Conservation (phyloP, 2,113 vertebrate genomes). For the Oryctolagus cuniculus region DNA sequence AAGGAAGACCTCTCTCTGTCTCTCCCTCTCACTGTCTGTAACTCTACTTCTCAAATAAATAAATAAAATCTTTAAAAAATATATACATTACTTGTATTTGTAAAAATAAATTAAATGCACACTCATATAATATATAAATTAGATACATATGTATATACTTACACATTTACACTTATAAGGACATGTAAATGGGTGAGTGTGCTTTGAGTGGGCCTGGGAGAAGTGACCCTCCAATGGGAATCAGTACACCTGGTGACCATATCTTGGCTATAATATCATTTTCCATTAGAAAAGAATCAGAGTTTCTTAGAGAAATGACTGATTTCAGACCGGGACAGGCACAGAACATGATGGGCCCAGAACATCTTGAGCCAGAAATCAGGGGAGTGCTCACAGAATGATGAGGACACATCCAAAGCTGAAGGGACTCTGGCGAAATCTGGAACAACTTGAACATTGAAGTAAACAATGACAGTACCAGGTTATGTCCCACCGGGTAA, state of each 20-base stretch:
- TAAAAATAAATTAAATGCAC: neutral
- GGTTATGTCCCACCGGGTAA: neutral
- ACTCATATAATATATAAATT: neutral
- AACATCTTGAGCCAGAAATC: slow-evolving; percentile 76
- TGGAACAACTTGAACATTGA: slow-evolving; percentile 44
- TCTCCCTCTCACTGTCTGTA: no score
- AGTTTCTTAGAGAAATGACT: slow-evolving; percentile 68
- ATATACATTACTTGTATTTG: neutral
- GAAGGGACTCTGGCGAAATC: slow-evolving; percentile 25
- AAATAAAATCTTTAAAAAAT: no score
- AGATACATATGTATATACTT: neutral
- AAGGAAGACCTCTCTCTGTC: no score
- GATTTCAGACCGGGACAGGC: slow-evolving; percentile 61
- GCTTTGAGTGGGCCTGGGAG: neutral
- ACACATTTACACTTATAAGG: neutral
- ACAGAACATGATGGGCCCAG: slow-evolving; percentile 73
- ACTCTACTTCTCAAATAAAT: no score
- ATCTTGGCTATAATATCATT: slow-evolving; percentile 56
- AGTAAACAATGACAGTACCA: slow-evolving; percentile 53
- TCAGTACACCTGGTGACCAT: neutral
- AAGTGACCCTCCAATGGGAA: neutral
- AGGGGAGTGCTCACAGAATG: slow-evolving; percentile 64
- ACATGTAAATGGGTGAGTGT: neutral
- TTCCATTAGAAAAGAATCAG: slow-evolving; percentile 58
- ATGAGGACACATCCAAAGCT: slow-evolving; percentile 50